These are phyloP conservation scores for Sceliomorpha sp. DNA, from an alignment of 2,888 invertebrate species.

Conservation along the genomic window DNA sequence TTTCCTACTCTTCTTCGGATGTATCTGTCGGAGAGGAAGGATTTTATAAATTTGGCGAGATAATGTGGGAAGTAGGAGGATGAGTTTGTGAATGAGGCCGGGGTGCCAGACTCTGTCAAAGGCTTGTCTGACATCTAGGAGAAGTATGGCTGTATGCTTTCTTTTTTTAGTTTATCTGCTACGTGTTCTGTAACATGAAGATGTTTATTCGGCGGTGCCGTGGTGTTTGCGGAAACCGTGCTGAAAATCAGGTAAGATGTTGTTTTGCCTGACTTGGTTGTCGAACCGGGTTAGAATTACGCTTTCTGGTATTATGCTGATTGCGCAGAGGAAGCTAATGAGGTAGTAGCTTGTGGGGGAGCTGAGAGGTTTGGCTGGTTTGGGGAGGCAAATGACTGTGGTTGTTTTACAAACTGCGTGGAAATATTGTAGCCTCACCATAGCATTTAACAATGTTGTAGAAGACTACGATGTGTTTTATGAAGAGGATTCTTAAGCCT, in stretches of 20 bases:
- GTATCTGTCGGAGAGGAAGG: no score
- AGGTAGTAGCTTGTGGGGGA: conserved; percentile 14
- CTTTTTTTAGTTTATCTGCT: no score
- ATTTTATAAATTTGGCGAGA: no score
- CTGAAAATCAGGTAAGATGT: conserved; percentile 18
- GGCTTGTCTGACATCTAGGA: no score
- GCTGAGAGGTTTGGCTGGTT: conserved; percentile 12
- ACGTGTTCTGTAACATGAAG: no score
- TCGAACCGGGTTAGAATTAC: conserved; percentile 19
- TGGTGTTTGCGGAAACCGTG: conserved; percentile 16
- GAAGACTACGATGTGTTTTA: background rate
- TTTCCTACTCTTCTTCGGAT: no score
- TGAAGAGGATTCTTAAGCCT: conserved; percentile 9
- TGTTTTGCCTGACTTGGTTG: conserved; percentile 7
- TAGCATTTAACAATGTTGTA: conserved; percentile 14
- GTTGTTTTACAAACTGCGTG: background rate
- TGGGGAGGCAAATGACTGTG: conserved; percentile 8
- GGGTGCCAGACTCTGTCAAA: no score
- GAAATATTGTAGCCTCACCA: background rate
- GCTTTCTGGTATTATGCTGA: conserved; percentile 23
- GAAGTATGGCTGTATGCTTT: no score
- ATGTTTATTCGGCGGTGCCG: no score
- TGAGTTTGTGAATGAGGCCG: no score
- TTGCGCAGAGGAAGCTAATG: conserved; percentile 23
- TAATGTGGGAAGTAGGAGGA: no score